Evolutionary conservation across 2,888 invertebrate genomes (phyloP), one percentile per base, ranked within the genome.

Genomic region (Drosophila algonquin): DNA sequence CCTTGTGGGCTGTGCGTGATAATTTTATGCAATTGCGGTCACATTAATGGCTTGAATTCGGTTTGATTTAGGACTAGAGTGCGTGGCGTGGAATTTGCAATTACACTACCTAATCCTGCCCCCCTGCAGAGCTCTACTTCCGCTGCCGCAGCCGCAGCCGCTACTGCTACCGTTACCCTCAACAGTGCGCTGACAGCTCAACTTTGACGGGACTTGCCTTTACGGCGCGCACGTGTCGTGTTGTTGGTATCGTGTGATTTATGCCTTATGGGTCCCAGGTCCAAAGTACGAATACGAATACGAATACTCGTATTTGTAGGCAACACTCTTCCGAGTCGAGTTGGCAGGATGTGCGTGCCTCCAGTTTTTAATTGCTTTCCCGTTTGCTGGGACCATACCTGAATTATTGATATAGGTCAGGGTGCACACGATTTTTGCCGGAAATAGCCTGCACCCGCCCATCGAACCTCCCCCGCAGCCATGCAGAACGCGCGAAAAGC

Each of bases 391-490:
- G 63, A 55, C 59, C 73, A 75, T 74, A 69, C 63, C 73, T 78
- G 75, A 85, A 76, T 78, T 88, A 86, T 86, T 82, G 86, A 86
- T 79, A 63, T 76, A 86, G 86, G 83, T 82, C 76, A 77, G 57
- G 60, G 56, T 53, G 35, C 60, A 56, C 5, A 45, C n/a, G 51
- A 35, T 51, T 45, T 50, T 35, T n/a, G 44, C 69, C 47, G 52
- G 59, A 69, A 63, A 53, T 63, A 53, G 57, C 54, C 67, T 51
- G 51, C 16, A 48, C 18, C 35, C 12, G 51, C 16, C 21, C n/a
- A 30, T 40, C 9, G 32, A 32, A n/a, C 50, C 21, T 3, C 21
- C 21, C 21, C 45, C 21, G 10, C n/a, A 30, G 18, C 1, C 52
- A 3, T 51, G 50, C 50, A 51, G 24, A n/a, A 24, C 40, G n/a